phyloP scores from a whole-genome alignment of 2,888 invertebrate genomes.

The Carabus problematicus region DNA sequence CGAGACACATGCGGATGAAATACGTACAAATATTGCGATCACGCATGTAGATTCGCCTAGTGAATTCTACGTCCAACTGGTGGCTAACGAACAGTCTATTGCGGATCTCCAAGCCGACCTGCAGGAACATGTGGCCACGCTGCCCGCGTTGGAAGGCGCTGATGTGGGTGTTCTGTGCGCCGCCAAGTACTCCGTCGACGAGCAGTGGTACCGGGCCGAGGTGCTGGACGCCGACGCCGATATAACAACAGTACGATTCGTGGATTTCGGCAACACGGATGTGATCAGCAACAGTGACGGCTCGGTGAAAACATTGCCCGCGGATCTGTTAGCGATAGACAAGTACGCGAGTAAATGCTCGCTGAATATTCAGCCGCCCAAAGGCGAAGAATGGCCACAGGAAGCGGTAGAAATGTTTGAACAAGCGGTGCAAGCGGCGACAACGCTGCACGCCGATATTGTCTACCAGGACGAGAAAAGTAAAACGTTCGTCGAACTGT shows the following conservation, averaged over 20 bases:
- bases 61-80: conserved; percentile 77
- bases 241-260: conserved; percentile 77
- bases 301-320: conserved; percentile 68
- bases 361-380: conserved; percentile 71
- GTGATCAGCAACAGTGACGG: conserved; percentile 70
- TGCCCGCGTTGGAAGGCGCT: conserved; percentile 64
- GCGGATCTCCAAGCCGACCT: conserved; percentile 69
- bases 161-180: conserved; percentile 71
- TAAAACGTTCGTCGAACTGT: conserved; percentile 71
- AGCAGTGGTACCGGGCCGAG: conserved; percentile 91
- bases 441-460: conserved; percentile 48
- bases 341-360: conserved; percentile 70
- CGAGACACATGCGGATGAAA: conserved; percentile 46
- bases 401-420: conserved; percentile 66
- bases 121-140: conserved; percentile 64
- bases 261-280: conserved; percentile 83
- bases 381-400: conserved; percentile 71
- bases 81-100: conserved; percentile 65
- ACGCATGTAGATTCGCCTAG: conserved; percentile 79
- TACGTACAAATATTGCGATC: conserved; percentile 66
- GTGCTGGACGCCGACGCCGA: conserved; percentile 81
- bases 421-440: conserved; percentile 49
- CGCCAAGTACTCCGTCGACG: conserved; percentile 83
- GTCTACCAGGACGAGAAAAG: conserved; percentile 65
- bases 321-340: conserved; percentile 64